These are phyloP conservation scores for Pluvianellus socialis DNA, from an alignment of 2,113 vertebrate species.

Conservation along the genomic window DNA sequence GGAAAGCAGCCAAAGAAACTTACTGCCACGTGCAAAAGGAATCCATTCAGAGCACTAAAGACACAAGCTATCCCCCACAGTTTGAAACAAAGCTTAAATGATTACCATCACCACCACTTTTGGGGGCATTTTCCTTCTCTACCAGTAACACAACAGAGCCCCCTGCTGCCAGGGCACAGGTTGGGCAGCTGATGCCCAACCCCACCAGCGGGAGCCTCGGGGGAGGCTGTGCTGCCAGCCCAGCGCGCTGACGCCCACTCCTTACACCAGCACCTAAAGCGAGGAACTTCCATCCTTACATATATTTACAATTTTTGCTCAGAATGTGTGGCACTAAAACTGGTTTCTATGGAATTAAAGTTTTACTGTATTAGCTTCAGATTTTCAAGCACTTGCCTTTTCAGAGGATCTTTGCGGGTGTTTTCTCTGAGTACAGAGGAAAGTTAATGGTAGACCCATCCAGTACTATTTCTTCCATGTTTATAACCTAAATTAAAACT, in stretches of 20 bases:
- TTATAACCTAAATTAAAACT: neutral
- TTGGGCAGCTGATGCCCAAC: neutral
- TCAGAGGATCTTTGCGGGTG: neutral
- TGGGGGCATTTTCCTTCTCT: neutral
- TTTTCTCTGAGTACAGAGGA: neutral
- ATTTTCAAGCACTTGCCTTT: neutral
- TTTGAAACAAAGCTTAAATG: neutral
- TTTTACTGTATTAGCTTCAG: neutral
- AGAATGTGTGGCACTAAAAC: neutral
- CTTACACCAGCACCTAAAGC: rapidly evolving
- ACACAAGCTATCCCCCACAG: neutral
- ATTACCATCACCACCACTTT: neutral
- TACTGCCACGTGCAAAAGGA: neutral
- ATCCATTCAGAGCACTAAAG: neutral
- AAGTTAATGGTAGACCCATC: neutral
- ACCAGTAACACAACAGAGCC: neutral
- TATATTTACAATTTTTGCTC: neutral
- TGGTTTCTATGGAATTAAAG: neutral
- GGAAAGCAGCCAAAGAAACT: neutral
- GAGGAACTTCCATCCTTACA: neutral
- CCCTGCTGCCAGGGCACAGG: neutral
- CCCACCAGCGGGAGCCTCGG: neutral
- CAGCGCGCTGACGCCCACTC: rapidly evolving
- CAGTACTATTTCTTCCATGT: neutral
- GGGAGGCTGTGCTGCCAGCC: rapidly evolving